Base-by-base conservation (phyloP, 2,797 vertebrate genomes). In the Hypotaenidia okinawae region DNA sequence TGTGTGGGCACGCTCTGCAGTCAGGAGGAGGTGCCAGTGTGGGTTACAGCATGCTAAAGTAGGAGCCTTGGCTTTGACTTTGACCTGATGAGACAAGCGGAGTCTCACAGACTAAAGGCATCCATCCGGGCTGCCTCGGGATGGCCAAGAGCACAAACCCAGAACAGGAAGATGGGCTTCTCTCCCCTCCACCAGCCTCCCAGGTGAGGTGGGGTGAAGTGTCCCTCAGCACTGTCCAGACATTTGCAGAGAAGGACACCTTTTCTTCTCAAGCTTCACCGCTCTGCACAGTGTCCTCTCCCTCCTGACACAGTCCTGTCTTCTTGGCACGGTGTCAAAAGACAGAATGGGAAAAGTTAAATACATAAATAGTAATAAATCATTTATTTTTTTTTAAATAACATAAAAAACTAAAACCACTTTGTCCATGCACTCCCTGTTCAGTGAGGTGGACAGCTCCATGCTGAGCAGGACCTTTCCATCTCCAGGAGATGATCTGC, bases 221-320 rank as follows among this genome's bases (percentile, higher is more conserved):
- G 8, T 7, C 30, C 39, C 39, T 61, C 52, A 51, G 45, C 66
- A 11, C 55, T 73, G 23, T 32, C 28, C 54, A 24, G 14, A 28
- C 14, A 1, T 33, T 30, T 35, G 35, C 59, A 79, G 62, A 39
- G 27, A 24, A 70, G 33, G 28, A 66, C 32, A 1, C 17, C 6
- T 45, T n/a, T 54, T 66, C 55, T 28, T 57, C 72, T 45, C 83
- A 23, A 0, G 22, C 59, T 24, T 68, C 18, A 4, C 58, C n/a
- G 73, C 52, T 25, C 59, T 76, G 45, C 63, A 18, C 27, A 5
- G 27, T 22, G 3, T 75, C 59, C 39, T 68, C 63, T 72, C 0
- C 0, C 58, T 70, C 32, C 9, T 0, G 64, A 30, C 8, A 1
- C 0, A 0, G 23, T 7, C 37, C 55, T 58, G 24, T 17, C 74